These are phyloP conservation scores for Parapsyche elsis DNA, from an alignment of 1,140 invertebrate species.

Conservation along the genomic window DNA sequence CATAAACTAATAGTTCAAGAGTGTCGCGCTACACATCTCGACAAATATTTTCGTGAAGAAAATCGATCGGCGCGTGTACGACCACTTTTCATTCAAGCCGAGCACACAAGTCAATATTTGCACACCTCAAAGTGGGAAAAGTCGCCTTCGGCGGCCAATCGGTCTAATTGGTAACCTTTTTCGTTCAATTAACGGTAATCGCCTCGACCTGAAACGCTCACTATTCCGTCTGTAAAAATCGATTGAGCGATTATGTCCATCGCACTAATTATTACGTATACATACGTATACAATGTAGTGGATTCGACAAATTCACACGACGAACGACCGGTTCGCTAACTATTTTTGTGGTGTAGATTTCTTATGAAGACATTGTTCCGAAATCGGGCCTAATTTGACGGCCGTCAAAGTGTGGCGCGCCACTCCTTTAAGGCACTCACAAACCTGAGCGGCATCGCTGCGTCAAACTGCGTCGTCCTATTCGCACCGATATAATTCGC, in stretches of 20 bases:
- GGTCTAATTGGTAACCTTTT: slow-evolving; percentile 7
- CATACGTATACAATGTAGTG: not conserved
- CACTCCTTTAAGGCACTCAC: no score
- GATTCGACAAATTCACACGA: slow-evolving; percentile 20
- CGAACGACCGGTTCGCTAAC: not conserved
- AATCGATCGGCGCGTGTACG: not conserved
- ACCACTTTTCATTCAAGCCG: not conserved
- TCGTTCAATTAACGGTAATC: slow-evolving; percentile 11
- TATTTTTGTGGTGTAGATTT: not conserved
- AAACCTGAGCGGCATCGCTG: no score
- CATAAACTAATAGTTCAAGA: not conserved
- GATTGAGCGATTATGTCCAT: slow-evolving; percentile 10
- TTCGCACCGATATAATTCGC: no score
- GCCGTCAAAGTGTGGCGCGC: not conserved
- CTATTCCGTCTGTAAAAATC: not conserved
- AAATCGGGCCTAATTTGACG: slow-evolving; percentile 6
- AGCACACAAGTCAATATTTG: not conserved
- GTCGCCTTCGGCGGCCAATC: not conserved
- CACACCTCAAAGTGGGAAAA: not conserved
- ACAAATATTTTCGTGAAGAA: not conserved
- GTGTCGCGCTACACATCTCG: not conserved
- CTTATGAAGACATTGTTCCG: slow-evolving; percentile 27
- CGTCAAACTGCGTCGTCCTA: no score
- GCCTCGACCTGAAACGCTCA: not conserved
- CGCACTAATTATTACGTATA: slow-evolving; percentile 5